A percentile compares a stretch with the other conserved stretches of the same genome.
Evolutionary conservation across 2,113 vertebrate species (phyloP).

Genomic region (Eulacestoma nigropectus): DNA sequence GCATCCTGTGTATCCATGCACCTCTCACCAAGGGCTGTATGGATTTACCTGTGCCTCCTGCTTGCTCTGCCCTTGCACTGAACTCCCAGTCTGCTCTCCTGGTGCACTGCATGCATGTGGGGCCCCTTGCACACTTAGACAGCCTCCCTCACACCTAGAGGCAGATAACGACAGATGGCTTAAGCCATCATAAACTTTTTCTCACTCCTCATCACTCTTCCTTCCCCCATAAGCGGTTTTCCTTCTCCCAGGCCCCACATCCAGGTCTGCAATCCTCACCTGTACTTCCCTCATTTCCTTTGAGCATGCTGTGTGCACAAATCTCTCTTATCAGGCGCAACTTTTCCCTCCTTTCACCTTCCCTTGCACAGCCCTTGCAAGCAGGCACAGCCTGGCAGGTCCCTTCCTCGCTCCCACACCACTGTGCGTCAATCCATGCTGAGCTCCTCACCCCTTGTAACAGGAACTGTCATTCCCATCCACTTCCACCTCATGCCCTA

Average conservation of each 20-base stretch:
- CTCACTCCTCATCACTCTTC: not conserved
- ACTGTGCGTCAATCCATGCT: rapidly evolving
- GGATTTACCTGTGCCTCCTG: not conserved
- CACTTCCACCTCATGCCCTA: not conserved
- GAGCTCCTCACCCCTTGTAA: not conserved
- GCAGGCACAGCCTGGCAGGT: not conserved
- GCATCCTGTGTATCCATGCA: not conserved
- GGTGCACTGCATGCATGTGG: too few species aligned
- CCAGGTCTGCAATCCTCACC: not conserved
- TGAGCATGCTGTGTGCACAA: not conserved
- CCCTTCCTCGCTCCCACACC: not conserved
- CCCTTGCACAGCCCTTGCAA: not conserved
- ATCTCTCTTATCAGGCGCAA: not conserved
- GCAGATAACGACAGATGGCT: not conserved
- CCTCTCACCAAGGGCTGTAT: not conserved
- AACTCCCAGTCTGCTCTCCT: not conserved
- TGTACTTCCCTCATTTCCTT: not conserved
- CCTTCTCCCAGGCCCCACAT: not conserved
- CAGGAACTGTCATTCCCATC: not conserved
- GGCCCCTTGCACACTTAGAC: not conserved
- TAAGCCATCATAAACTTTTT: not conserved
- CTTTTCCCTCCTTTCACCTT: not conserved
- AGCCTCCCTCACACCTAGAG: not conserved
- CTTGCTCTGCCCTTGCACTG: not conserved
- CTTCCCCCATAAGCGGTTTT: not conserved